Conservation (phyloP, 1,140 invertebrate genomes). For the Drosophila novamexicana region DNA sequence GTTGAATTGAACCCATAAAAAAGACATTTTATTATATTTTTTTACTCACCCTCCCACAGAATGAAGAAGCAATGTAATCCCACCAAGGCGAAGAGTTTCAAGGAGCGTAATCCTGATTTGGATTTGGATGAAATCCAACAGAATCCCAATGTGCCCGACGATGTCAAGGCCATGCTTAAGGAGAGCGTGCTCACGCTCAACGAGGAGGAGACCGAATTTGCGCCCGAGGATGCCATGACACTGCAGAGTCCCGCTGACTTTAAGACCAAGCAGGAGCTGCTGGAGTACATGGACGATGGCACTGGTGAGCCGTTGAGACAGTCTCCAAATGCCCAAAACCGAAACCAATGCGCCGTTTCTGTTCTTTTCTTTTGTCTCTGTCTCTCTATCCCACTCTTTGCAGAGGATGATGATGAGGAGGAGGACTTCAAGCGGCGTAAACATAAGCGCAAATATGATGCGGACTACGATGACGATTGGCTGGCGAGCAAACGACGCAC, state of each 20-base stretch:
- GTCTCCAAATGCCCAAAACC: neutral
- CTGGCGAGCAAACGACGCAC: slow-evolving; percentile 62
- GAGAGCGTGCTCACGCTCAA: slow-evolving; percentile 75
- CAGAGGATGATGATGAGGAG: slow-evolving; percentile 79
- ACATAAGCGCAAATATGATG: slow-evolving; percentile 75
- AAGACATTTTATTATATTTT: neutral
- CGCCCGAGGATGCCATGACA: slow-evolving; percentile 64
- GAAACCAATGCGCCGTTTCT: neutral
- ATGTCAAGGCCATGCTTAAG: slow-evolving; percentile 82
- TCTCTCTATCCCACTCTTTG: slow-evolving; percentile 3
- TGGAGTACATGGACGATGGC: slow-evolving; percentile 81
- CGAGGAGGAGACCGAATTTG: slow-evolving; percentile 50
- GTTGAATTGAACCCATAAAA: slow-evolving; percentile 22
- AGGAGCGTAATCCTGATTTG: slow-evolving; percentile 84
- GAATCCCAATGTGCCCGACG: slow-evolving; percentile 84
- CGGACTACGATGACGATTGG: slow-evolving; percentile 84
- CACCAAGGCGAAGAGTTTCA: slow-evolving; percentile 81
- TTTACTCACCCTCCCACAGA: slow-evolving; percentile 38
- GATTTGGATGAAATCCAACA: slow-evolving; percentile 83
- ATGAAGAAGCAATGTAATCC: slow-evolving; percentile 84
- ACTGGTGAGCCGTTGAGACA: slow-evolving; percentile 61
- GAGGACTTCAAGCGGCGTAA: slow-evolving; percentile 78
- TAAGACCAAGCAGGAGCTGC: slow-evolving; percentile 78
- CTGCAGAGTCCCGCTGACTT: slow-evolving; percentile 72
- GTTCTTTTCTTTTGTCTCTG: slow-evolving; percentile 10